Conservation (phyloP, 2,888 invertebrate species). For the Phrixothrix hirtus region DNA sequence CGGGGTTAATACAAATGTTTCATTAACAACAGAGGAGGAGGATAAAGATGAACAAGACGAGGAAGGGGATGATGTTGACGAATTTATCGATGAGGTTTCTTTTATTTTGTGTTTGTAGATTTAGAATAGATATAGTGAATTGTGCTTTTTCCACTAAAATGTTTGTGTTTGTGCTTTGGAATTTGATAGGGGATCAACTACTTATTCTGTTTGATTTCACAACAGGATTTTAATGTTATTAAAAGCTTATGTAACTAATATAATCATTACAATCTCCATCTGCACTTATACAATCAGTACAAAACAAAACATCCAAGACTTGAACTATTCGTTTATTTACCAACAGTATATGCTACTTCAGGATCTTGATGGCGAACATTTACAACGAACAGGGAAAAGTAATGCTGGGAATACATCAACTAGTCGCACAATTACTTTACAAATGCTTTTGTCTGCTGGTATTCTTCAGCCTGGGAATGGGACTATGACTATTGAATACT, state of each 20-base stretch:
- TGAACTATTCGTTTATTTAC: too few species aligned
- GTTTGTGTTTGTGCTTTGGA: too few species aligned
- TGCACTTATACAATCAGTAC: too few species aligned
- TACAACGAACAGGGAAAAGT: conserved; percentile 41
- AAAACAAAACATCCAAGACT: too few species aligned
- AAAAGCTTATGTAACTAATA: too few species aligned
- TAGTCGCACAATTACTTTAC: conserved; percentile 71
- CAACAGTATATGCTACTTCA: conserved; percentile 29
- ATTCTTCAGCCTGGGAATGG: conserved; percentile 83
- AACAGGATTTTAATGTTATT: too few species aligned
- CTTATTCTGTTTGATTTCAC: too few species aligned
- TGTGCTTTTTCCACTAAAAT: too few species aligned
- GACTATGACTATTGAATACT: conserved; percentile 86
- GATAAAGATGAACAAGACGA: conserved; percentile 61
- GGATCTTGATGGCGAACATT: conserved; percentile 49
- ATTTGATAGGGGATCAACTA: too few species aligned
- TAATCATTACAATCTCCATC: too few species aligned
- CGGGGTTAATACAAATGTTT: conserved; percentile 48
- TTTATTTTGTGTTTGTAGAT: conserved; percentile 18
- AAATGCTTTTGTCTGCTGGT: conserved; percentile 83
- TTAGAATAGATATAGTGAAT: too few species aligned
- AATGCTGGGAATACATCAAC: conserved; percentile 38
- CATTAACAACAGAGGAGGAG: conserved; percentile 47
- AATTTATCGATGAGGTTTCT: conserved; percentile 62
- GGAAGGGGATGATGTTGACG: conserved; percentile 60